These are phyloP conservation scores for Acleris cristana DNA, from an alignment of 2,888 invertebrate species.

Conservation along the genomic window DNA sequence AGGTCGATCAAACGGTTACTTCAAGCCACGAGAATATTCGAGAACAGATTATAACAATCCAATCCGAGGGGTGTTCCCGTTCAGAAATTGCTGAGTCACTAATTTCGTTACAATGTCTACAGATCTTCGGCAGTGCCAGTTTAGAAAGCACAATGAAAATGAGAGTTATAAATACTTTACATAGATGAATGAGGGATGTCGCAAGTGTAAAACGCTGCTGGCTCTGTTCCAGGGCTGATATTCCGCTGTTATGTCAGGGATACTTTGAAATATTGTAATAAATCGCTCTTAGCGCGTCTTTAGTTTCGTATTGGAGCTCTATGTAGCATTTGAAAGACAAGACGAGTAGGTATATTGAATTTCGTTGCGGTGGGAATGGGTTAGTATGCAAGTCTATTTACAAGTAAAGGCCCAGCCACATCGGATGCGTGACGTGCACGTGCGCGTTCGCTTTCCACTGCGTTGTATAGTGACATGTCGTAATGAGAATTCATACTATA, in stretches of 20 bases:
- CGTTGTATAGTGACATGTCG: too few species aligned
- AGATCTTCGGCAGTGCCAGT: constrained; percentile 16
- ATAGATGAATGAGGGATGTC: constrained; percentile 38
- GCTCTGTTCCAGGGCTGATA: constrained; percentile 24
- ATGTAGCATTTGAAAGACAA: too few species aligned
- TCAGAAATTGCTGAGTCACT: constrained; percentile 15
- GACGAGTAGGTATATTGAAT: too few species aligned
- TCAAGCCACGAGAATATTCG: not conserved
- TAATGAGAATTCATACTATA: too few species aligned
- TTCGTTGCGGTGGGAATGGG: too few species aligned
- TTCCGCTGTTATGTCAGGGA: constrained; percentile 30
- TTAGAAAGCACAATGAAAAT: constrained; percentile 23
- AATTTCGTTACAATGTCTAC: constrained; percentile 14
- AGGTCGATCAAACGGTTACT: not conserved
- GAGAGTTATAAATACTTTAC: constrained; percentile 33
- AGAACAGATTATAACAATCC: not conserved
- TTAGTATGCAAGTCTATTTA: too few species aligned
- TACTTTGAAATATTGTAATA: constrained; percentile 30
- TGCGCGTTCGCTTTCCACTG: too few species aligned
- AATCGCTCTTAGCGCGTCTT: constrained; percentile 24
- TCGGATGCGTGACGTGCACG: too few species aligned
- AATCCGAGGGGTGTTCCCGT: constrained; percentile 13
- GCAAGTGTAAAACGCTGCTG: constrained; percentile 35
- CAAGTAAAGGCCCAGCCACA: too few species aligned
- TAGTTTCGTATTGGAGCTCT: constrained; percentile 12